Evolutionary conservation across 1,140 invertebrate genomes (phyloP).

Genomic region (Lerema accius): DNA sequence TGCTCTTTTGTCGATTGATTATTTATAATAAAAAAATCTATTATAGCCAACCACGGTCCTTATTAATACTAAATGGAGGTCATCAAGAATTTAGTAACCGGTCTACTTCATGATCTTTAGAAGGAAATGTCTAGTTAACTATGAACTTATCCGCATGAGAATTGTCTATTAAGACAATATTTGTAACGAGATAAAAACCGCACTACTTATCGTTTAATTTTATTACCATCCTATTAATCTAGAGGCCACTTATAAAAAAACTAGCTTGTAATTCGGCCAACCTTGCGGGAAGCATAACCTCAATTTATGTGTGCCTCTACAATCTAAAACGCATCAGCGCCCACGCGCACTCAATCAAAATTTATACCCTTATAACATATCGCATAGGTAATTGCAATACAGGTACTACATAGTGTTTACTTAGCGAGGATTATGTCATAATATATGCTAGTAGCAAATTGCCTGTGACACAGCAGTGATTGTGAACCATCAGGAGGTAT

Average conservation of each 20-base stretch:
- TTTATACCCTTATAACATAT: conserved; percentile 5
- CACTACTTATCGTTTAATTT: background rate
- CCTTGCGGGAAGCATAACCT: conserved; percentile 23
- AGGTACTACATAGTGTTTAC: background rate
- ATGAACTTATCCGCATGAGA: background rate
- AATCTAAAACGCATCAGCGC: conserved; percentile 29
- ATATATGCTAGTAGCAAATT: too few relatives aligned
- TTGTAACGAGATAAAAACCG: background rate
- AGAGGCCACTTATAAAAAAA: conserved; percentile 11
- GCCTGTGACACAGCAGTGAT: too few relatives aligned
- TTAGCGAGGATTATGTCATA: background rate
- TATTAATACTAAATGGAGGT: too few relatives aligned
- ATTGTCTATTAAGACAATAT: too few relatives aligned
- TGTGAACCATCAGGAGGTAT: too few relatives aligned
- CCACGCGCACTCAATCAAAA: conserved; percentile 21
- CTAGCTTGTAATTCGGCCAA: conserved; percentile 17
- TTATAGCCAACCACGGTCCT: too few relatives aligned
- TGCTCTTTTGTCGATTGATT: too few relatives aligned
- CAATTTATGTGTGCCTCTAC: conserved; percentile 9
- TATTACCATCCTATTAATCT: conserved; percentile 8
- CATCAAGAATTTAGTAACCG: too few relatives aligned
- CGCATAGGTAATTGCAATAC: background rate
- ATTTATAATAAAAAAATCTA: too few relatives aligned
- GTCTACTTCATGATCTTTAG: too few relatives aligned
- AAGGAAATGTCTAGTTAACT: background rate